Evolutionary conservation across 2,113 vertebrate genomes (phyloP).

Genomic region (Andinoacara biseriatus): DNA sequence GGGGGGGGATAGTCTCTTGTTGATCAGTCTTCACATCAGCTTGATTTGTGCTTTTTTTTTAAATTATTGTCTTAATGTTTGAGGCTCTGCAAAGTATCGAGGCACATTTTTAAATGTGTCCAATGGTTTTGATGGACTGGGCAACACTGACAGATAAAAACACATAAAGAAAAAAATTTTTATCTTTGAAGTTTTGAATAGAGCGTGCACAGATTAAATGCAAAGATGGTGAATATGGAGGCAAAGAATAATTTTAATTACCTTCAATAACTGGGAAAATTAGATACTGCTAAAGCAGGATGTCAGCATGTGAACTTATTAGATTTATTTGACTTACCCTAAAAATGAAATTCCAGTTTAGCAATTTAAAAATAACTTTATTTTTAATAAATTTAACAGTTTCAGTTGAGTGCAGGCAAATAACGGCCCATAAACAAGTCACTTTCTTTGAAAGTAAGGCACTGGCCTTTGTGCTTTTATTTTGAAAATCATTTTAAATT

Average conservation of each 20-base stretch:
- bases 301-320: not conserved
- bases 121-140: not conserved
- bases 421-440: not conserved
- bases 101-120: slow-evolving; percentile 38
- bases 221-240: not conserved
- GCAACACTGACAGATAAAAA: not conserved
- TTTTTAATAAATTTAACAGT: not conserved
- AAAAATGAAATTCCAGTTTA: not conserved
- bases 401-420: not conserved
- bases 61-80: slow-evolving; percentile 6
- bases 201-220: not conserved
- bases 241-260: not conserved
- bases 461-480: not conserved
- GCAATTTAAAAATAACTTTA: not conserved
- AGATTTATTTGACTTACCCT: not conserved
- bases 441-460: accelerated
- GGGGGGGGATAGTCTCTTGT: not conserved
- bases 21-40: slow-evolving; percentile 66
- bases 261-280: not conserved
- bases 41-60: not conserved
- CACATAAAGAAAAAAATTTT: not conserved
- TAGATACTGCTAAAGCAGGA: too few species aligned
- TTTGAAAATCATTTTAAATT: not conserved
- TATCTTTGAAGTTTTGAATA: not conserved
- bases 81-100: slow-evolving; percentile 29